These are phyloP conservation scores for Tachina fera DNA, from an alignment of 2,888 invertebrate genomes.

Conservation along the genomic window DNA sequence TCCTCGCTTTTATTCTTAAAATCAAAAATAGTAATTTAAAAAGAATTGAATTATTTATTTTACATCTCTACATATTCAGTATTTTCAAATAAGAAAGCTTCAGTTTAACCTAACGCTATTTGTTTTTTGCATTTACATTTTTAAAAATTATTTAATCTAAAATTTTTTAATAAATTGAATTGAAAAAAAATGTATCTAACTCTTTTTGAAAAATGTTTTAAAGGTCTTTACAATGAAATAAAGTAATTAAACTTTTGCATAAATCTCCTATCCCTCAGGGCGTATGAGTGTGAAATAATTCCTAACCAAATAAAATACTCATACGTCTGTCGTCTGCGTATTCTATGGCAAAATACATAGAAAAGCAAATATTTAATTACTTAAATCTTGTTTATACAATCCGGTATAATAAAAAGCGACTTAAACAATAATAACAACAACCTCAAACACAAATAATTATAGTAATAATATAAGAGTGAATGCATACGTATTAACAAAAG, in stretches of 20 bases:
- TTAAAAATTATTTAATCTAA: no score
- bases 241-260: background rate
- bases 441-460: constrained; percentile 35
- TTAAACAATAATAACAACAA: constrained; percentile 13
- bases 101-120: no score
- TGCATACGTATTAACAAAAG: constrained; percentile 20
- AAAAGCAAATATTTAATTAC: constrained; percentile 60
- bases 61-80: no score
- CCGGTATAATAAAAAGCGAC: constrained; percentile 5
- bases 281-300: constrained; percentile 42
- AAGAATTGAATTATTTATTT: no score
- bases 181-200: no score
- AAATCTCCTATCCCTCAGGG: background rate
- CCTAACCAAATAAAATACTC: constrained; percentile 34
- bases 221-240: background rate
- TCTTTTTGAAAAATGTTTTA: background rate
- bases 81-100: no score
- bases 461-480: constrained; percentile 35
- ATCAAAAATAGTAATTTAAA: no score
- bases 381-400: constrained; percentile 63
- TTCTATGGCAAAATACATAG: constrained; percentile 23
- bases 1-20: no score
- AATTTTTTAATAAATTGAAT: no score
- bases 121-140: no score
- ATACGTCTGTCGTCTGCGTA: constrained; percentile 15